Evolutionary conservation across 2,888 invertebrate genomes (phyloP), one percentile per base, ranked within the genome.

Genomic region (Drosophila kuntzei): DNA sequence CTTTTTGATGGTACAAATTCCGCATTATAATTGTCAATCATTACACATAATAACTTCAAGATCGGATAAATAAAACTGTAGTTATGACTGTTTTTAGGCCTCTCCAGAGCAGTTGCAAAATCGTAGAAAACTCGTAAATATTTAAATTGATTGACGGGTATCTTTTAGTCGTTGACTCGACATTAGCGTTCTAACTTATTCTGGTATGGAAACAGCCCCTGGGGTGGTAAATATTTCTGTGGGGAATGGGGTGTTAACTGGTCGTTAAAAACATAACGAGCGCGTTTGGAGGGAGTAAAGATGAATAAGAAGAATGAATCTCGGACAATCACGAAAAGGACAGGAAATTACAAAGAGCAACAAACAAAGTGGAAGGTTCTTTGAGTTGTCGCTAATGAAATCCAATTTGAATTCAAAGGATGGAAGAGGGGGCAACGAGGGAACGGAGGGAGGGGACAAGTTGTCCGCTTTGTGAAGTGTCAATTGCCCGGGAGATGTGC

Each of bases 231-330:
- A 53, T 29, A 37, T 54, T 36, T 34, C 20, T 34, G 32, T 14
- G 43, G 44, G 22, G 55, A 22, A 22, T 16, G 64, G 69, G 54
- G 49, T 64, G 60, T 66, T 66, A 76, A 87, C 77, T 79, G 82
- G 79, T 76, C 60, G 69, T 73, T 87, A 67, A 67, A 84, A 73
- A 73, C 70, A 79, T 70, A 76, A 78, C 66, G 63, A 76, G 66
- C 39, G 55, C 44, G 7, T 22, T 36, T 27, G 57, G 37, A 22
- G 39, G 55, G 62, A 20, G 18, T 7, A 18, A n/a, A 46, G 22
- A 41, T 12, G 18, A 16, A 29, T 16, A 12, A 14, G 53, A 37
- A 46, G 46, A 49, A 41, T 32, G 41, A 74, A 50, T 32, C 53
- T 34, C 46, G 55, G 57, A 44, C 55, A 34, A 62, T 58, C 39